These are phyloP conservation scores for Ashinkailepas kermadecensis DNA, from an alignment of 2,888 invertebrate species.

Conservation along the genomic window DNA sequence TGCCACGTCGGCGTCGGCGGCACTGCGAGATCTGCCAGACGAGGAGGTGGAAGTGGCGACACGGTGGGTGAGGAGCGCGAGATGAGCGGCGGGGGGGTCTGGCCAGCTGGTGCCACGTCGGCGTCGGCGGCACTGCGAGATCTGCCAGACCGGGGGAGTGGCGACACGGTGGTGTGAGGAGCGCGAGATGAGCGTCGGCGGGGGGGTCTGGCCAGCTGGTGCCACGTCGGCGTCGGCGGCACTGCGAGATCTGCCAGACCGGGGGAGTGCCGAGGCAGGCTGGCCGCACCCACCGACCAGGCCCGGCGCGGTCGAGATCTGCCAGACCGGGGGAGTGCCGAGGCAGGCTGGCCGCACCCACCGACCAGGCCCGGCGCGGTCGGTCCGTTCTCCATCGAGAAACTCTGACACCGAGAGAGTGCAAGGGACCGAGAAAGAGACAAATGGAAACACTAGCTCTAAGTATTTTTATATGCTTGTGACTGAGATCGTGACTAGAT, in stretches of 20 bases:
- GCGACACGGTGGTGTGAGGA: background rate
- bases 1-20: background rate
- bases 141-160: background rate
- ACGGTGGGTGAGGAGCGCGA: background rate
- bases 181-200: background rate
- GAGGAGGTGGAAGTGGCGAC: too few relatives aligned
- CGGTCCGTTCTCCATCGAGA: background rate
- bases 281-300: background rate
- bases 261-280: background rate
- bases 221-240: background rate
- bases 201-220: background rate
- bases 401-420: too few relatives aligned
- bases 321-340: background rate
- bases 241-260: background rate
- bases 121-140: background rate
- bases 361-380: background rate
- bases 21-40: background rate
- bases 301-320: background rate
- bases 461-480: conserved; percentile 9
- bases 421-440: background rate
- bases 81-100: background rate
- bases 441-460: background rate
- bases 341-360: background rate
- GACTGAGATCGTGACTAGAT: background rate
- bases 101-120: background rate